Evolutionary conservation across 1,140 invertebrate genomes (phyloP).

Genomic region (Aphis gossypii): DNA sequence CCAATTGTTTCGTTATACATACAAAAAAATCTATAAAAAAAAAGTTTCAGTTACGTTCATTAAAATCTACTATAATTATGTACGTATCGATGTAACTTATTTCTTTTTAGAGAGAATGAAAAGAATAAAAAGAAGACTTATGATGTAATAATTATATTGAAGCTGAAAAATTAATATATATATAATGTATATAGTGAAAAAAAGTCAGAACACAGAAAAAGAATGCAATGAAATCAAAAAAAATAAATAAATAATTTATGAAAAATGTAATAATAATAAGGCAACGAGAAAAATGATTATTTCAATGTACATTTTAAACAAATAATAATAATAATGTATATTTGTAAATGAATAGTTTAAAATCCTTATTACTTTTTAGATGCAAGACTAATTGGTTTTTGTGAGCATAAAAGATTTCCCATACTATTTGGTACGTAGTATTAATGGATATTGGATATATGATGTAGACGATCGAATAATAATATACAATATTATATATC

Average conservation of each 20-base stretch:
- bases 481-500: not conserved
- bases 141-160: not conserved
- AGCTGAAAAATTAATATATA: not conserved
- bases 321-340: not conserved
- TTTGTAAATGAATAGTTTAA: not conserved
- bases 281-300: not conserved
- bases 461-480: not conserved
- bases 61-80: not conserved
- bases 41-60: conserved; percentile 22
- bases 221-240: not conserved
- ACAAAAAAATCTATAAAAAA: not conserved
- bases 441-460: not conserved
- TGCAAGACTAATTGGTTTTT: not conserved
- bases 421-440: not conserved
- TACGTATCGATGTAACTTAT: not conserved
- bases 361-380: not conserved
- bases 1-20: not conserved
- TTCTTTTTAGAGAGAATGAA: not conserved
- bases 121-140: not conserved
- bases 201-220: not conserved
- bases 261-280: not conserved
- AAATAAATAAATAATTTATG: not conserved
- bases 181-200: not conserved
- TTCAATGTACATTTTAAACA: not conserved
- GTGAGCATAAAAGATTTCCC: not conserved